Conservation (phyloP, 2,113 vertebrate species). For the Capra hircus region DNA sequence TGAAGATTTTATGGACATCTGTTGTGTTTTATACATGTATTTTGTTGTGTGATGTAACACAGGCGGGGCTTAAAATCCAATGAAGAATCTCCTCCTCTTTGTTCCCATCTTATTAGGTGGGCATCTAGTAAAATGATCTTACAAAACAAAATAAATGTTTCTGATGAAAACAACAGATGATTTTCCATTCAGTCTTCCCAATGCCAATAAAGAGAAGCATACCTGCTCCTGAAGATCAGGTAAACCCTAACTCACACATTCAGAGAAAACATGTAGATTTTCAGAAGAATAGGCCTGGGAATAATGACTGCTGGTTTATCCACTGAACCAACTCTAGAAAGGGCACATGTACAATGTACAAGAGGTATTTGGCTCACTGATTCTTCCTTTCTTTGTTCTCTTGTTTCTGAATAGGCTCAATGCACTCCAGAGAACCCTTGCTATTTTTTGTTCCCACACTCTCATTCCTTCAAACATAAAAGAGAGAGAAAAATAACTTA, state of each 20-base stretch:
- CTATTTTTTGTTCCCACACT: conserved; percentile 62
- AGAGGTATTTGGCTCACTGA: conserved; percentile 44
- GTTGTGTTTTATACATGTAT: conserved; percentile 35
- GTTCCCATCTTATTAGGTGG: neutral
- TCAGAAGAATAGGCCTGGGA: conserved; percentile 3
- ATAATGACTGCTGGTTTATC: neutral
- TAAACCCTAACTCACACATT: neutral
- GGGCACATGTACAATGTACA: conserved; percentile 23
- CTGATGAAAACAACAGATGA: conserved; percentile 14
- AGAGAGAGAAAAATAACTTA: conserved; percentile 23
- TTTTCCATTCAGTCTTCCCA: neutral
- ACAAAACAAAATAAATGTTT: conserved; percentile 46
- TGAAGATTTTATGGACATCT: conserved; percentile 13
- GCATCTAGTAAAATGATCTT: conserved; percentile 13
- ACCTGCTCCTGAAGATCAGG: neutral
- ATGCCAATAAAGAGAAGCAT: neutral
- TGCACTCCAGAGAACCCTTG: conserved; percentile 42
- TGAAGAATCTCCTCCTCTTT: conserved; percentile 35
- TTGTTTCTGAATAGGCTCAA: conserved; percentile 30
- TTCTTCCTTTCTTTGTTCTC: conserved; percentile 69
- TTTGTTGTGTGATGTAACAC: conserved; percentile 54
- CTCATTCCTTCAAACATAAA: conserved; percentile 38
- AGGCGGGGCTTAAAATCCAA: conserved; percentile 28
- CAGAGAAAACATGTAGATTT: neutral
- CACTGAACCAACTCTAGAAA: neutral